Percentiles rank a stretch among this genome's conserved stretches.
These are phyloP conservation scores for Anagrus nilaparvatae DNA, from an alignment of 1,140 invertebrate species.

Conservation along the genomic window DNA sequence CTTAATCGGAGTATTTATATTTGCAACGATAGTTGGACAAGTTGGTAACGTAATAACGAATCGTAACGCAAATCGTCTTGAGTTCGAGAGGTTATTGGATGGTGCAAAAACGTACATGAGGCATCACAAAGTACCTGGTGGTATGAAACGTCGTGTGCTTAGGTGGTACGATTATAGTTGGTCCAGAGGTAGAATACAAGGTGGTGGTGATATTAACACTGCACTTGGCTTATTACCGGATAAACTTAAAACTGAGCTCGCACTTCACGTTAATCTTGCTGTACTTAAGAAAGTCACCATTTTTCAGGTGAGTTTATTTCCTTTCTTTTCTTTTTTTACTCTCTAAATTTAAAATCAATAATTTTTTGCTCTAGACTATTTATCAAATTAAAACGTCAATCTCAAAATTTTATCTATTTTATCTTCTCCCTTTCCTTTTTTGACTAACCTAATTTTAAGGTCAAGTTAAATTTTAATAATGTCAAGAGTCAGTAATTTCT, in stretches of 20 bases:
- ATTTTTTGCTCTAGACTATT: no score
- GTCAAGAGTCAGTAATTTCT: no score
- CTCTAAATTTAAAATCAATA: background rate
- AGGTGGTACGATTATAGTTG: constrained; percentile 97
- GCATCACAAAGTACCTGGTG: constrained; percentile 90
- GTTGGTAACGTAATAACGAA: constrained; percentile 97
- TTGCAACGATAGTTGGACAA: constrained; percentile 96
- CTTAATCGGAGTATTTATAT: constrained; percentile 94
- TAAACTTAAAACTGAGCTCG: constrained; percentile 92
- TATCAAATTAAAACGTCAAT: no score
- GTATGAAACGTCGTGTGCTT: constrained; percentile 87
- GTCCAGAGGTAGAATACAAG: constrained; percentile 92
- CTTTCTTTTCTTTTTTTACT: background rate
- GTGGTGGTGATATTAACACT: constrained; percentile 91
- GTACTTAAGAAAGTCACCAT: constrained; percentile 85
- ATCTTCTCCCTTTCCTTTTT: background rate
- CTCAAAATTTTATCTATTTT: background rate
- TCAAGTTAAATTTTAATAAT: no score
- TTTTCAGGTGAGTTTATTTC: constrained; percentile 33
- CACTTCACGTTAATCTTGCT: constrained; percentile 89
- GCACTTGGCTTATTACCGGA: constrained; percentile 86
- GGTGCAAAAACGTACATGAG: constrained; percentile 95
- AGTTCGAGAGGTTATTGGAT: constrained; percentile 89
- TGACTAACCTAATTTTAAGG: no score
- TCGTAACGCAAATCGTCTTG: constrained; percentile 89